phyloP scores from a whole-genome alignment of 2,797 vertebrate genomes.

The Fundulus diaphanus region DNA sequence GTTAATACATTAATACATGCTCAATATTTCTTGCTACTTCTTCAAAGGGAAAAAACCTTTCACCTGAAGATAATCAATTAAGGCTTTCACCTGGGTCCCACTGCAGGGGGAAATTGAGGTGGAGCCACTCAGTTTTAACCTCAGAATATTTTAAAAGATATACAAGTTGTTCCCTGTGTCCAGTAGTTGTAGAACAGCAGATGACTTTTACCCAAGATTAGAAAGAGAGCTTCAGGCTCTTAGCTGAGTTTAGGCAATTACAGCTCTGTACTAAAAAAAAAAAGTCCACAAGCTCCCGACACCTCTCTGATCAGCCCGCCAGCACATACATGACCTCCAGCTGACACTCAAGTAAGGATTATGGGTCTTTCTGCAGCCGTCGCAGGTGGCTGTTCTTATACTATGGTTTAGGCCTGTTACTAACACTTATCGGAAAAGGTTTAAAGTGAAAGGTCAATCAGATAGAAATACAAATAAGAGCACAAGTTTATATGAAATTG shows the following conservation, averaged over 20 bases:
- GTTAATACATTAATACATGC: slow-evolving; percentile 29
- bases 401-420: not conserved
- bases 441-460: slow-evolving; percentile 2
- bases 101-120: slow-evolving; percentile 18
- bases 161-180: slow-evolving; percentile 15
- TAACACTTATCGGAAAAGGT: slow-evolving; percentile 1
- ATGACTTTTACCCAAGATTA: slow-evolving; percentile 25
- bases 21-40: slow-evolving; percentile 37
- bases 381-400: slow-evolving; percentile 9
- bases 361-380: slow-evolving; percentile 14
- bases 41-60: slow-evolving; percentile 42
- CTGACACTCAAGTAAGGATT: slow-evolving; percentile 17
- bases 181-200: slow-evolving; percentile 14
- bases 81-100: slow-evolving; percentile 23
- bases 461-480: not conserved
- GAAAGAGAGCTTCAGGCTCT: slow-evolving; percentile 32
- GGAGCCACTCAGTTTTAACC: slow-evolving; percentile 13
- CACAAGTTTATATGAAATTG: not conserved
- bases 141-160: slow-evolving; percentile 25
- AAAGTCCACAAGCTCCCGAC: slow-evolving; percentile 8
- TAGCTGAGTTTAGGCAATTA: slow-evolving; percentile 43
- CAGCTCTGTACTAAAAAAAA: slow-evolving; percentile 12
- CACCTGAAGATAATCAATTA: slow-evolving; percentile 46
- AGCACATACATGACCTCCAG: slow-evolving; percentile 6
- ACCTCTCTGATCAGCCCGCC: slow-evolving; percentile 21